Evolutionary conservation across 2,888 invertebrate genomes (phyloP).

Genomic region (Drosophila anceps): DNA sequence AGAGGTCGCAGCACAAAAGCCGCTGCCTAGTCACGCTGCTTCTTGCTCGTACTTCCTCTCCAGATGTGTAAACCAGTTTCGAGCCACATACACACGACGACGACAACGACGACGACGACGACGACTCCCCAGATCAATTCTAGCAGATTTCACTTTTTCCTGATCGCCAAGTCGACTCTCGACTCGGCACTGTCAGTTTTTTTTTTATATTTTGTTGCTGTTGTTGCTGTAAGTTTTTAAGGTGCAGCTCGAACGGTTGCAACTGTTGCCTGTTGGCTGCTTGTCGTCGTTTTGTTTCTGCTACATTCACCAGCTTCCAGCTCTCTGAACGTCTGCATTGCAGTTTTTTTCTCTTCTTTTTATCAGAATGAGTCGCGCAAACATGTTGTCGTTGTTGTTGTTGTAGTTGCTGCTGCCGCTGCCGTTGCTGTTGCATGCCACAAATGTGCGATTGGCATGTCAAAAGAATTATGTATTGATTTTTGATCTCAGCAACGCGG

Average conservation of each 20-base stretch:
- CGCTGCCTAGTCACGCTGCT: constrained; percentile 42
- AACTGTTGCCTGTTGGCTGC: constrained; percentile 74
- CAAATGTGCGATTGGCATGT: constrained; percentile 82
- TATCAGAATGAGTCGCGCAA: constrained; percentile 77
- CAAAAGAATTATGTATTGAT: constrained; percentile 82
- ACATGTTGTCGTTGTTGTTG: constrained; percentile 66
- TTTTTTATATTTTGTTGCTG: constrained; percentile 21
- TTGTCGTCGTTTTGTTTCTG: constrained; percentile 79
- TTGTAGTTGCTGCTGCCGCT: constrained; percentile 25
- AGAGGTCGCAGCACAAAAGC: constrained; percentile 49
- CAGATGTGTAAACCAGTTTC: constrained; percentile 68
- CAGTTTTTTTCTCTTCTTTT: constrained; percentile 47
- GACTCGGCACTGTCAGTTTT: constrained; percentile 59
- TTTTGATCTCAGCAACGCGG: constrained; percentile 71
- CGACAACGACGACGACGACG: constrained; percentile 65
- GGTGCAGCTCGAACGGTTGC: constrained; percentile 79
- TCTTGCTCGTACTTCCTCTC: constrained; percentile 60
- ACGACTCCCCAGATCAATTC: constrained; percentile 79
- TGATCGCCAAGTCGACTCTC: constrained; percentile 50
- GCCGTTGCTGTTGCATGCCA: constrained; percentile 69
- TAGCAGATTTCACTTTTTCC: constrained; percentile 79
- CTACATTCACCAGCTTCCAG: constrained; percentile 59
- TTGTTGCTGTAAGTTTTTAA: constrained; percentile 43
- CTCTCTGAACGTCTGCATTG: constrained; percentile 49
- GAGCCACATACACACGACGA: constrained; percentile 36